Percentiles rank a stretch among this genome's conserved stretches.
These are phyloP conservation scores for Exaiptasia diaphana DNA, from an alignment of 64 coral and sea anemone genomes.

Conservation along the genomic window DNA sequence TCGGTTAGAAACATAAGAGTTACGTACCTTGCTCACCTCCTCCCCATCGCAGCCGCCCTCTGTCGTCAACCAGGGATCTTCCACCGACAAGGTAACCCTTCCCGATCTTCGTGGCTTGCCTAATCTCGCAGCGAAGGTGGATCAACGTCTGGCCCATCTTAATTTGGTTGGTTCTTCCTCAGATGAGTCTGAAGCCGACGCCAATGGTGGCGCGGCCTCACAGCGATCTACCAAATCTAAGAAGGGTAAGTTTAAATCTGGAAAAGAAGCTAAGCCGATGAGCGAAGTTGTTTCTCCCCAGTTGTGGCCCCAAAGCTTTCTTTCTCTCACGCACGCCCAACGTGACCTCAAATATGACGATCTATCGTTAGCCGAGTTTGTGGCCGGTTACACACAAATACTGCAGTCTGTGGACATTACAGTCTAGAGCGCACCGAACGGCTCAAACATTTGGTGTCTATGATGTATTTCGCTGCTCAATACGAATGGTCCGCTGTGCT, in stretches of 20 bases:
- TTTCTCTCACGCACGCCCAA: constrained; percentile 12
- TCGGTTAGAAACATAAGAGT: neutral
- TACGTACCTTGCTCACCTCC: neutral
- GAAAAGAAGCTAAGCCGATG: constrained; percentile 45
- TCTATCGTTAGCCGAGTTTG: constrained; percentile 32
- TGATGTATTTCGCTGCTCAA: constrained; percentile 20
- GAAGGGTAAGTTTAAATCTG: constrained; percentile 33
- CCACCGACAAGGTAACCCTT: neutral
- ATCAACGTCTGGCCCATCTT: neutral
- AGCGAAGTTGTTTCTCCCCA: constrained; percentile 18
- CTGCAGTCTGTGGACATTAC: neutral
- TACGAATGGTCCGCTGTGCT: constrained; percentile 41
- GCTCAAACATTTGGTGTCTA: constrained; percentile 31
- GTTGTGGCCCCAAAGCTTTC: constrained; percentile 44
- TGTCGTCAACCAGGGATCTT: neutral
- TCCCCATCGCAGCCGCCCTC: neutral
- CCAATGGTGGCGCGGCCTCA: neutral
- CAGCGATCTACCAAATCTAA: neutral
- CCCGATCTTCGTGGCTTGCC: constrained; percentile 19
- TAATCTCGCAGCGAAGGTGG: neutral
- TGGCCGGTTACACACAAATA: constrained; percentile 44
- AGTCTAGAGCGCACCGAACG: neutral
- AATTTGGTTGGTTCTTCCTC: neutral
- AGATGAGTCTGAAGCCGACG: neutral
- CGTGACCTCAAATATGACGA: constrained; percentile 46